phyloP scores from a whole-genome alignment of 2,888 invertebrate genomes.

The Polyommatus iphigenia region DNA sequence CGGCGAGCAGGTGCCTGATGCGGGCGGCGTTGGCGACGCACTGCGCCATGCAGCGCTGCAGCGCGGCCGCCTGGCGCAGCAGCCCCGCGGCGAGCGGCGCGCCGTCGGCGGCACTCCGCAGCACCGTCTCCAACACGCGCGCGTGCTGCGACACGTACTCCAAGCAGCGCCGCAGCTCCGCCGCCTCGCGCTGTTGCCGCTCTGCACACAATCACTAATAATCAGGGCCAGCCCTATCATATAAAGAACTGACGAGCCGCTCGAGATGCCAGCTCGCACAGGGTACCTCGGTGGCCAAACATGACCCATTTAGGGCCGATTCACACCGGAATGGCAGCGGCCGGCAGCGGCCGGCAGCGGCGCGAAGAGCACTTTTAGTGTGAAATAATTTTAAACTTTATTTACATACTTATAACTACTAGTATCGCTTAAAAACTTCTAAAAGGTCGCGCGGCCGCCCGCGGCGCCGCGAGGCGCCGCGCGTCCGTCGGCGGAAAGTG shows the following conservation, averaged over 20 bases:
- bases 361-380: no score
- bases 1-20: conserved; percentile 68
- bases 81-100: conserved; percentile 68
- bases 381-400: no score
- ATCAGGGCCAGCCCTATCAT: not conserved
- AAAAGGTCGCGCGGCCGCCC: no score
- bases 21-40: conserved; percentile 72
- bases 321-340: no score
- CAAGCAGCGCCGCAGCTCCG: conserved; percentile 71
- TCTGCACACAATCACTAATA: conserved; percentile 48
- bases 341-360: no score
- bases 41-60: conserved; percentile 76
- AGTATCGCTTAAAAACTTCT: no score
- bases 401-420: no score
- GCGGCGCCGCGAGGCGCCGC: no score
- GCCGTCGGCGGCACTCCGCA: conserved; percentile 59
- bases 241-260: not conserved
- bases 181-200: conserved; percentile 68
- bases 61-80: conserved; percentile 69
- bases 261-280: not conserved
- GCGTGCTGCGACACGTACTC: conserved; percentile 75
- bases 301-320: no score
- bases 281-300: no score
- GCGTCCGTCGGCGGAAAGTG: no score
- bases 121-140: conserved; percentile 69